Evolutionary conservation across 1,140 invertebrate genomes (phyloP).

Genomic region (Ips typographus): DNA sequence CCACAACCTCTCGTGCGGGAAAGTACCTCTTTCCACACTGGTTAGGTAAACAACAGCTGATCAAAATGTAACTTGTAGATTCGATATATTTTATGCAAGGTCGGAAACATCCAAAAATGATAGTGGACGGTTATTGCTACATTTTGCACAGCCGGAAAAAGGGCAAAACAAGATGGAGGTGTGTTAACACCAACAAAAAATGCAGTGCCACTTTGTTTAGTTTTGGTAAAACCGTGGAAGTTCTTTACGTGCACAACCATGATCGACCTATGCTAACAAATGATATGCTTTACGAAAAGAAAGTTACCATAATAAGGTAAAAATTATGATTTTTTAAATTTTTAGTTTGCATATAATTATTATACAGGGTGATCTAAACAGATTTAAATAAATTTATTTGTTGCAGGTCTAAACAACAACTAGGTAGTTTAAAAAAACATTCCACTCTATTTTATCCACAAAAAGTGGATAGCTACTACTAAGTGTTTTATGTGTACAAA

Average conservation of each 20-base stretch:
- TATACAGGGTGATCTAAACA: too few species aligned
- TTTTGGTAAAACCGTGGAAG: conserved; percentile 36
- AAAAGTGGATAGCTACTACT: too few species aligned
- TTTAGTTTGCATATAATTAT: too few species aligned
- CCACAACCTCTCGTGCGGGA: too few species aligned
- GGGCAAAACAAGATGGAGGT: conserved; percentile 41
- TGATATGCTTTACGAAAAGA: conserved; percentile 13
- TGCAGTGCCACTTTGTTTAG: conserved; percentile 38
- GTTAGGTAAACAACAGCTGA: too few species aligned
- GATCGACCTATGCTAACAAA: conserved; percentile 18
- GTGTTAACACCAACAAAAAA: conserved; percentile 34
- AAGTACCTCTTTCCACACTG: too few species aligned
- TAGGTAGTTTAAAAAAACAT: too few species aligned
- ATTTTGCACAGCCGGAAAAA: conserved; percentile 30
- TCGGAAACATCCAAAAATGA: conserved; percentile 40
- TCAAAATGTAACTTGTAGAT: conserved; percentile 26
- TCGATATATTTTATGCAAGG: conserved; percentile 34
- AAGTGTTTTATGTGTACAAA: too few species aligned
- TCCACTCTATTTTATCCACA: too few species aligned
- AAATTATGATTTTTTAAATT: too few species aligned
- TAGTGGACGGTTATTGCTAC: conserved; percentile 34
- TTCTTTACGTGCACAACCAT: conserved; percentile 38
- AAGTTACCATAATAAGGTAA: conserved; percentile 2
- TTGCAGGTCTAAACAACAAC: too few species aligned
- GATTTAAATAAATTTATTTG: too few species aligned